Base-by-base conservation (phyloP, 2,113 vertebrate species). In the Otus sunia region DNA sequence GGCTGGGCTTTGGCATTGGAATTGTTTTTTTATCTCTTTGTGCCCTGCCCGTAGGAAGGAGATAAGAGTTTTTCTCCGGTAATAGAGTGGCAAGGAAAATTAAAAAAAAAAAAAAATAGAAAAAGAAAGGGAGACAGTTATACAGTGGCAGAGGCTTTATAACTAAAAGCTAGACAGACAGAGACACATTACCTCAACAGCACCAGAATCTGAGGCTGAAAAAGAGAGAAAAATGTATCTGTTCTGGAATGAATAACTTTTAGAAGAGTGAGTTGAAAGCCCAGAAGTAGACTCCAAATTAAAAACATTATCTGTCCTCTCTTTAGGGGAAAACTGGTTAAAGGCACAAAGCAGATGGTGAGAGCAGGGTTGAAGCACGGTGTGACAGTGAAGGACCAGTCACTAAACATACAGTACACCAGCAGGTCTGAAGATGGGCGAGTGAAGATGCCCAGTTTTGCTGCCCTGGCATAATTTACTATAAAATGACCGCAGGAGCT, bases 161-260 rank as follows among this genome's bases (percentile, higher is more conserved):
- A 86, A 55, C 39, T 25, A 53, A 84, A 86, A 91, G 9, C n/a
- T 71, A 58, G 76, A 62, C 36, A 81, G 71, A 63, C 41, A 89
- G 84, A 88, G 66, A 90, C 37, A 37, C 15, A 49, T 84, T 88
- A 83, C 90, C 79, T 92, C 37, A 52, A 62, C 59, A 45, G 52
- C 67, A 86, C 29, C 60, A 22, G 78, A 86, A 74, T 92, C 43
- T 71, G 39, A 88, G 73, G 47, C 78, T 83, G 63, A 41, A 92
- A 85, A 87, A 62, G 14, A 75, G 37, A 84, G 19, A 76, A 88
- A 84, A 90, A 74, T 76, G n/a, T 86, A 50, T 68, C 85, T 68
- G 45, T 90, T 45, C 62, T 78, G 30, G 63, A 95, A 76, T 91
- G 68, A 96, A 41, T 73, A 76, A 92, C 75, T 93, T 93, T 49